Evolutionary conservation across 2,113 vertebrate species (phyloP).

Genomic region (Diadophis punctatus): DNA sequence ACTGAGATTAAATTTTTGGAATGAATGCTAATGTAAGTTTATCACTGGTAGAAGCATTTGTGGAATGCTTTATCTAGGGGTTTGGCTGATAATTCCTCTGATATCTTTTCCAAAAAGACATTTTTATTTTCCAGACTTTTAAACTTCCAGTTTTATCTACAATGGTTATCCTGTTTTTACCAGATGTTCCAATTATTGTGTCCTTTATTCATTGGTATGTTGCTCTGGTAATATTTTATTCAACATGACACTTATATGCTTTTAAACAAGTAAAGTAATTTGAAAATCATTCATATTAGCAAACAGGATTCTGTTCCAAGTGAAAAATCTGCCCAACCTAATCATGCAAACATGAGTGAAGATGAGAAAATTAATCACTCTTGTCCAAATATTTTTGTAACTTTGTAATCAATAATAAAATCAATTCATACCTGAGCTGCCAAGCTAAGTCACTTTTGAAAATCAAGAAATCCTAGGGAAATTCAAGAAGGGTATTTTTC

Average conservation of each 20-base stretch:
- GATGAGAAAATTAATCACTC: not conserved
- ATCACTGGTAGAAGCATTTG: not conserved
- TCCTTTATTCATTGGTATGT: not conserved
- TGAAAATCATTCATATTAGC: not conserved
- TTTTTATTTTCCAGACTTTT: not conserved
- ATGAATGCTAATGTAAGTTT: not conserved
- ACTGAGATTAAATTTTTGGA: not conserved
- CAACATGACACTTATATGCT: not conserved
- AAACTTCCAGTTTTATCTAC: not conserved
- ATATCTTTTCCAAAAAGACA: not conserved
- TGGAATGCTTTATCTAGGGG: not conserved
- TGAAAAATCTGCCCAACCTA: not conserved
- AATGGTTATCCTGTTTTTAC: not conserved
- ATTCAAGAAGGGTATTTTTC: not conserved
- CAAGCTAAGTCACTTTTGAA: not conserved
- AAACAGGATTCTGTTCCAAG: not conserved
- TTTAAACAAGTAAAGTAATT: not conserved
- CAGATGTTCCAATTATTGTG: not conserved
- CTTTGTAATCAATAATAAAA: not conserved
- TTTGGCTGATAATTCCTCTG: not conserved
- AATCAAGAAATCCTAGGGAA: not conserved
- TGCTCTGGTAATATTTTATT: not conserved
- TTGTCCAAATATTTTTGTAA: not conserved
- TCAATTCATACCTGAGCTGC: not conserved
- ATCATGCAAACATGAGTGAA: not conserved